Conservation (phyloP, 2,888 invertebrate genomes). For the Oxyteleia sp. region DNA sequence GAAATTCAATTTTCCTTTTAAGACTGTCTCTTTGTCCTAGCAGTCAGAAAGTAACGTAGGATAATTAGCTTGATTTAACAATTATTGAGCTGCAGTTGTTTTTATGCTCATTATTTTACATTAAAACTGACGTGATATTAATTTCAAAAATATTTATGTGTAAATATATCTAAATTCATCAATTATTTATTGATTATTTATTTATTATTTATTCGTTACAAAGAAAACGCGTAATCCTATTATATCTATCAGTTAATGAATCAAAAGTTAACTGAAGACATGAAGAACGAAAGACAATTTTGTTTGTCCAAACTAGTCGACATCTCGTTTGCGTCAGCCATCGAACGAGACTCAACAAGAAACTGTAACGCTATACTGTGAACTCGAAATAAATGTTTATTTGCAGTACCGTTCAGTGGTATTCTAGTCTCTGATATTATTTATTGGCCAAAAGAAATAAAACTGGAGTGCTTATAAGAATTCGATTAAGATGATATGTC, state of each 20-base stretch:
- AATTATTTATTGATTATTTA: conserved; percentile 70
- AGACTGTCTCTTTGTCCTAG: too few relatives aligned
- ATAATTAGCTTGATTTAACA: too few relatives aligned
- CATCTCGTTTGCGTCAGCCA: conserved; percentile 60
- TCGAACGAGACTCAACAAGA: conserved; percentile 51
- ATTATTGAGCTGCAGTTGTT: too few relatives aligned
- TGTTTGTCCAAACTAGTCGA: conserved; percentile 27
- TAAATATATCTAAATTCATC: conserved; percentile 32
- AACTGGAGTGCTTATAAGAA: conserved; percentile 42
- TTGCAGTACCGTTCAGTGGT: conserved; percentile 73
- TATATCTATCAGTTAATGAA: conserved; percentile 15
- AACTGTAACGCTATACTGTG: conserved; percentile 32
- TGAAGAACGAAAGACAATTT: conserved; percentile 4
- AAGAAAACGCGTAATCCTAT: not conserved
- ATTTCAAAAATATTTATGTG: conserved; percentile 17
- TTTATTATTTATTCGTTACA: conserved; percentile 55
- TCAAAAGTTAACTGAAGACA: not conserved
- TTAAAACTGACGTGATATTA: conserved; percentile 41
- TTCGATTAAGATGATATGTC: too few relatives aligned
- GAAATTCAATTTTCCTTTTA: too few relatives aligned
- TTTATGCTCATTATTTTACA: too few relatives aligned
- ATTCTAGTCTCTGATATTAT: conserved; percentile 77
- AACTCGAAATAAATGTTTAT: conserved; percentile 61
- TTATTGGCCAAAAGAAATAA: conserved; percentile 76
- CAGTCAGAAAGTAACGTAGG: too few relatives aligned